These are phyloP conservation scores for Ataeniobius toweri DNA, from an alignment of 2,797 vertebrate genomes.

Conservation along the genomic window DNA sequence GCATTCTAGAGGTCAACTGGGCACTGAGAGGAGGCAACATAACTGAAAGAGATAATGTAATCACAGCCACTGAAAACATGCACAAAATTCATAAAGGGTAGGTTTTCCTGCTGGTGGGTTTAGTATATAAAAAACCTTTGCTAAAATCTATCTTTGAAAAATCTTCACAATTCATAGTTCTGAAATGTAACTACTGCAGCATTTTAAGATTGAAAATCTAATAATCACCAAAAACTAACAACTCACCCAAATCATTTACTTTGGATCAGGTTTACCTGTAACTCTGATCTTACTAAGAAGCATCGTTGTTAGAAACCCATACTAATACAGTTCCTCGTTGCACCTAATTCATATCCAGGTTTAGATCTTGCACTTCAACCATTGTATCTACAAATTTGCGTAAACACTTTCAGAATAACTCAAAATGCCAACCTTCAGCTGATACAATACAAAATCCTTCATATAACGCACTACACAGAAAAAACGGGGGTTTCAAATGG, in stretches of 20 bases:
- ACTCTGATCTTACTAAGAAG: background rate
- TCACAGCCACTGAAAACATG: slow-evolving; percentile 37
- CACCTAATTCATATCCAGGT: background rate
- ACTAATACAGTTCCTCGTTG: slow-evolving; percentile 1
- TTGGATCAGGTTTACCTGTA: background rate
- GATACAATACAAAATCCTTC: no score
- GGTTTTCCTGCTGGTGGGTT: background rate
- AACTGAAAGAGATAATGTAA: slow-evolving; percentile 53
- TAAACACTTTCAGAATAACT: no score
- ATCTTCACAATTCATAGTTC: background rate
- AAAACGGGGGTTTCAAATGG: no score
- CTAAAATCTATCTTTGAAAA: slow-evolving; percentile 2
- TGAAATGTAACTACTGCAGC: slow-evolving; percentile 1
- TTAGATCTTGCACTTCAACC: background rate
- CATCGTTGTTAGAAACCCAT: background rate
- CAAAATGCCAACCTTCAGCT: no score
- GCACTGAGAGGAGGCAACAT: slow-evolving; percentile 34
- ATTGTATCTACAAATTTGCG: background rate
- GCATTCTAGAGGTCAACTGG: slow-evolving; percentile 47
- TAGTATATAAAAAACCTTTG: slow-evolving; percentile 5
- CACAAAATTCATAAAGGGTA: background rate
- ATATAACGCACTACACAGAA: no score
- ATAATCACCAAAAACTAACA: slow-evolving; percentile 16
- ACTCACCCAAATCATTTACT: background rate
- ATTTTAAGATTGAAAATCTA: slow-evolving; percentile 10